Evolutionary conservation across 2,888 invertebrate species (phyloP).

Genomic region (Caenorhabditis sinica): DNA sequence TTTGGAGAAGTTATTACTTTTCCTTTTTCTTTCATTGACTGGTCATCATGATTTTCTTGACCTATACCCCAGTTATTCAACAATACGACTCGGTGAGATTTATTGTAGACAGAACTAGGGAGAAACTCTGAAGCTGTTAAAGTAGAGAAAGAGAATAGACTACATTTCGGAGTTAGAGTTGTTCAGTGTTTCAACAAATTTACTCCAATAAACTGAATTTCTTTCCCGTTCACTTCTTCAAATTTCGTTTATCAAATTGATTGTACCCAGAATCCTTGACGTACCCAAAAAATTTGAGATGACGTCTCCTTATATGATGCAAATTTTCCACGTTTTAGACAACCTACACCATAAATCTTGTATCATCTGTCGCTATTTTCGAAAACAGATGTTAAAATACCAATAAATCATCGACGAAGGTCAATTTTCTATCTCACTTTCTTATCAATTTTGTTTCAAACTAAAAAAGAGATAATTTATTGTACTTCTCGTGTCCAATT

Average conservation of each 20-base stretch:
- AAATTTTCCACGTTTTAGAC: not conserved
- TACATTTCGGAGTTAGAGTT: no score
- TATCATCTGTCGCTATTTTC: conserved; percentile 9
- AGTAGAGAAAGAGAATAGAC: no score
- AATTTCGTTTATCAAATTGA: not conserved
- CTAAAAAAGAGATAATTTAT: not conserved
- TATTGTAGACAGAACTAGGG: not conserved
- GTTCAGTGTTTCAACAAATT: no score
- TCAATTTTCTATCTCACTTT: conserved; percentile 6
- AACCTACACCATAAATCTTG: conserved; percentile 11
- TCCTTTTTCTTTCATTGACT: not conserved
- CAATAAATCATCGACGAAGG: conserved; percentile 9
- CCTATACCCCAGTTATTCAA: conserved; percentile 54
- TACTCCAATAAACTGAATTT: no score
- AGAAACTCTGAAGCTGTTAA: no score
- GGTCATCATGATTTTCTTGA: conserved; percentile 53
- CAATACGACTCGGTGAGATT: conserved; percentile 57
- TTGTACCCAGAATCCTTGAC: not conserved
- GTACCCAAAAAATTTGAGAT: not conserved
- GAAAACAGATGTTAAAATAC: conserved; percentile 9
- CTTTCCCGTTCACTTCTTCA: not conserved
- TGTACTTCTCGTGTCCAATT: not conserved
- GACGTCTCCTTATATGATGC: not conserved
- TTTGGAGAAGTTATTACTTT: conserved; percentile 25
- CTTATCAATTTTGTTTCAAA: not conserved